Evolutionary conservation across 2,113 vertebrate genomes (phyloP).

Genomic region (Argyrosomus japonicus): DNA sequence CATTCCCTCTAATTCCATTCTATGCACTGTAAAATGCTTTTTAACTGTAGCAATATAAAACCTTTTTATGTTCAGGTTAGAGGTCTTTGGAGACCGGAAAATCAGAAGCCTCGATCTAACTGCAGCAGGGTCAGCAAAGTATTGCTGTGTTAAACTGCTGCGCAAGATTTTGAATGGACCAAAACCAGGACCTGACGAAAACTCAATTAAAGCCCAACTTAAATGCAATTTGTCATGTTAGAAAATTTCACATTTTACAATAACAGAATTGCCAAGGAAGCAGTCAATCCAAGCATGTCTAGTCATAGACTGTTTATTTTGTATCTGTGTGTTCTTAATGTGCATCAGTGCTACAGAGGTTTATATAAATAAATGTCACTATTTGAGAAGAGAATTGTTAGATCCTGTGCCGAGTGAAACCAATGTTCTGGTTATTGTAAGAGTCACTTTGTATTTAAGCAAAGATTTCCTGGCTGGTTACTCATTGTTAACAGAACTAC

Average conservation of each 20-base stretch:
- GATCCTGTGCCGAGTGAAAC: not conserved
- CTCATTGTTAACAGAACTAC: not conserved
- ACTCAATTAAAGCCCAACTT: not conserved
- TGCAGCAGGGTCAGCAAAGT: too few relatives aligned
- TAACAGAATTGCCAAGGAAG: not conserved
- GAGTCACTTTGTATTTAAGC: not conserved
- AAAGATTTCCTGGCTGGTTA: not conserved
- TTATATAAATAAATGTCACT: not conserved
- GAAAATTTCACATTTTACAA: not conserved
- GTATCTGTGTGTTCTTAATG: not conserved
- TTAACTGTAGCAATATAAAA: constrained; percentile 28
- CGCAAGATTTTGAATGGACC: not conserved
- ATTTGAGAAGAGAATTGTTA: not conserved
- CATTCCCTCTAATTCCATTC: constrained; percentile 17
- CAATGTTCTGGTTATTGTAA: not conserved
- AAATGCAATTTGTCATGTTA: not conserved
- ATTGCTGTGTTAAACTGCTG: not conserved
- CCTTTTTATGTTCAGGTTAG: constrained; percentile 16
- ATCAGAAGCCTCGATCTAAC: too few relatives aligned
- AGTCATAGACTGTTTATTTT: not conserved
- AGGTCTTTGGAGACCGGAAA: not conserved
- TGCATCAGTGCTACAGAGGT: not conserved
- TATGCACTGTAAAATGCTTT: not conserved
- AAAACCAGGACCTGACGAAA: not conserved
- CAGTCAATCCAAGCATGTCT: not conserved